Evolutionary conservation across 1,140 invertebrate species (phyloP).

Genomic region (Ips typographus): DNA sequence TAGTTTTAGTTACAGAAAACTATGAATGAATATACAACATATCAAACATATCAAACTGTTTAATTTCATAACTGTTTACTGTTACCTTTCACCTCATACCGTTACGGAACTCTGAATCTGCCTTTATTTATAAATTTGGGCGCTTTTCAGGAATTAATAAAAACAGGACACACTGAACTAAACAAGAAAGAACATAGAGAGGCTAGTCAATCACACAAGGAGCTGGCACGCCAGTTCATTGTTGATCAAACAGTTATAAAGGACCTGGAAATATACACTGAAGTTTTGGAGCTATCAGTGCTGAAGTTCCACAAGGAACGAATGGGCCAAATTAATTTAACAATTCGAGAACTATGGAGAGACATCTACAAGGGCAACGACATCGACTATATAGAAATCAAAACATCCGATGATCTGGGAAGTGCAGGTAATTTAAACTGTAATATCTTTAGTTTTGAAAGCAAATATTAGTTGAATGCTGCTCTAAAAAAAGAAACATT

Average conservation of each 20-base stretch:
- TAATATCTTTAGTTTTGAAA: background rate
- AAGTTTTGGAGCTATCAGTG: constrained; percentile 81
- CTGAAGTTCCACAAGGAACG: constrained; percentile 80
- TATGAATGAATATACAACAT: too few relatives aligned
- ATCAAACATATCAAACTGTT: too few relatives aligned
- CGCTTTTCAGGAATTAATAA: constrained; percentile 39
- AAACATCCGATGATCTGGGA: constrained; percentile 35
- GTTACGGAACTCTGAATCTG: too few relatives aligned
- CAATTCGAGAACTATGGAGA: constrained; percentile 87
- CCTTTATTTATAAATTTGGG: too few relatives aligned
- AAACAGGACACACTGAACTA: constrained; percentile 55
- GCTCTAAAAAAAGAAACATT: background rate
- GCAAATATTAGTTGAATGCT: background rate
- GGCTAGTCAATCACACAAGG: constrained; percentile 62
- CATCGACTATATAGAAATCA: constrained; percentile 81
- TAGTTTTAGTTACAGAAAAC: too few relatives aligned
- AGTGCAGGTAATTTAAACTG: constrained; percentile 10
- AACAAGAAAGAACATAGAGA: constrained; percentile 61
- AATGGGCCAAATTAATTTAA: constrained; percentile 88
- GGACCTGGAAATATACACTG: constrained; percentile 76
- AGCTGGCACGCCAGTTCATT: constrained; percentile 61
- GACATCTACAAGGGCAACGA: constrained; percentile 90
- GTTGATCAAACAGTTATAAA: constrained; percentile 48
- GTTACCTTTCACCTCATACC: too few relatives aligned
- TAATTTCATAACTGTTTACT: too few relatives aligned